These are phyloP conservation scores for Dendronephthya gigantea DNA, from an alignment of 64 coral and sea anemone genomes.

Conservation along the genomic window DNA sequence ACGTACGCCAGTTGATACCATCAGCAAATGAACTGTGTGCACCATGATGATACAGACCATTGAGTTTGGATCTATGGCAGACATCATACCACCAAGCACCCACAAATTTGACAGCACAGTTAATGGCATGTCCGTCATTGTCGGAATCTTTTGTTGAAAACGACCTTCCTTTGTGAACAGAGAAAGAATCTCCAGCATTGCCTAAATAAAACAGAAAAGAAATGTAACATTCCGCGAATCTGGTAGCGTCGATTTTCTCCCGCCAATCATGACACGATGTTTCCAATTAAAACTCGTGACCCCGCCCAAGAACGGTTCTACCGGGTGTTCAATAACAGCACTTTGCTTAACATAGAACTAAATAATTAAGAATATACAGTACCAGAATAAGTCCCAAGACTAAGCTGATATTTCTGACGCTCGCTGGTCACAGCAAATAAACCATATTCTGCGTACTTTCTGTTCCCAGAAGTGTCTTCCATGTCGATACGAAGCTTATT, in stretches of 20 bases:
- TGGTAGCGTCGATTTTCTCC: too few species aligned
- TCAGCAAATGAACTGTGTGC: not conserved
- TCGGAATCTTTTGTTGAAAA: constrained; percentile 1
- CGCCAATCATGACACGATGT: too few species aligned
- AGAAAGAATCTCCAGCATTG: not conserved
- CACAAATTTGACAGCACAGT: not conserved
- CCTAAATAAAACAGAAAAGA: not conserved
- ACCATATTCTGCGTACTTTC: not conserved
- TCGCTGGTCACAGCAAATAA: not conserved
- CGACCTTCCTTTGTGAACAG: not conserved
- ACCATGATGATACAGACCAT: constrained; percentile 5
- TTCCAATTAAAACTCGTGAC: too few species aligned
- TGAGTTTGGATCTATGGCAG: not conserved
- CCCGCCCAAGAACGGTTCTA: too few species aligned
- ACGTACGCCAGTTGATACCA: not conserved
- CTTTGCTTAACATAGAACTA: not conserved
- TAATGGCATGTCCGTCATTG: not conserved
- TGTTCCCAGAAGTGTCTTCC: constrained; percentile 7
- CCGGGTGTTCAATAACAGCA: not conserved
- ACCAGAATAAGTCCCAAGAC: not conserved
- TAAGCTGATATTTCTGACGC: not conserved
- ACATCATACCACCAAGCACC: not conserved
- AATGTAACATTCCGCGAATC: too few species aligned
- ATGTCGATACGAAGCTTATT: constrained; percentile 2
- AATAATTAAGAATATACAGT: not conserved